These are phyloP conservation scores for Ictalurus punctatus DNA, from an alignment of 2,113 vertebrate genomes.

Conservation along the genomic window DNA sequence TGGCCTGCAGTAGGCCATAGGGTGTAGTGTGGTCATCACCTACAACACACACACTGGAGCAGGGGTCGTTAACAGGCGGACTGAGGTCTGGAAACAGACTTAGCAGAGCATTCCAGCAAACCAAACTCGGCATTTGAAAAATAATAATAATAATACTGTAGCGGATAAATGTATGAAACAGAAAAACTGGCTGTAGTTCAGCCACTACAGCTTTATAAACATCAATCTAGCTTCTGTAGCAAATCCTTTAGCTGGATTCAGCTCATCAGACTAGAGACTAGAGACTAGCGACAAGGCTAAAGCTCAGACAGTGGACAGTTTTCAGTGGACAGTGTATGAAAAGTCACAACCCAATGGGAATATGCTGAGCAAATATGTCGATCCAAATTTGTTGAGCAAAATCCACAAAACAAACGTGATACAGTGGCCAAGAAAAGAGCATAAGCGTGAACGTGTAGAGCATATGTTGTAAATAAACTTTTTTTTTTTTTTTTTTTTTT, in stretches of 20 bases:
- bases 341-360: neutral
- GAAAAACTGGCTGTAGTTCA: neutral
- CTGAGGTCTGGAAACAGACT: neutral
- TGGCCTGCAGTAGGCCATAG: constrained; percentile 3
- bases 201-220: neutral
- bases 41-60: neutral
- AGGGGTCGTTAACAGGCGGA: neutral
- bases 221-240: neutral
- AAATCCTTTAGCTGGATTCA: neutral
- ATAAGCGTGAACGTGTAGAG: no score
- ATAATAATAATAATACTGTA: neutral
- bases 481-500: no score
- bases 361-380: neutral
- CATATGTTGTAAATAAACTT: no score
- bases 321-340: neutral
- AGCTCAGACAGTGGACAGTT: neutral
- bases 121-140: neutral
- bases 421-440: no score
- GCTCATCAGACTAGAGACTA: neutral
- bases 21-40: neutral
- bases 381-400: no score
- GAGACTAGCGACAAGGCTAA: neutral
- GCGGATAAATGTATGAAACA: neutral
- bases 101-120: neutral
- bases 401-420: no score